Evolutionary conservation across 2,113 vertebrate genomes (phyloP), one percentile per base, ranked within the genome.

Genomic region (Aplodontia rufa): DNA sequence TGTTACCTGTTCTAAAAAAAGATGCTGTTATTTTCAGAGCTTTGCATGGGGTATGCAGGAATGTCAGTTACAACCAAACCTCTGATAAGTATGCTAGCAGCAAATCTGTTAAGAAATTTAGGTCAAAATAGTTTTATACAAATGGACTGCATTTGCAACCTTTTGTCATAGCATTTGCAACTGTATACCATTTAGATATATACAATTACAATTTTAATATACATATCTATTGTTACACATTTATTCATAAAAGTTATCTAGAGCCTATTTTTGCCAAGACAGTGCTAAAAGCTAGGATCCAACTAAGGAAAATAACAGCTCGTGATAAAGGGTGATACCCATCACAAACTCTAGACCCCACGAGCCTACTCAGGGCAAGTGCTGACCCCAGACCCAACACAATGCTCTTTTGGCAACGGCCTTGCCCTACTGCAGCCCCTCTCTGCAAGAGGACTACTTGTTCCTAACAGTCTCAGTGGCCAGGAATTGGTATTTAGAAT

Each of bases 21-120:
- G 66, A 62, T 28, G 86, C 26, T 60, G 42, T 40, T 95, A 93
- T 96, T 79, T 94, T 95, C 83, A 95, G 88, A 86, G 85, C 68
- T 80, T 71, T 69, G 84, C 92, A 94, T 83, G 26, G 47, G 55
- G 26, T 82, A 32, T n/a, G 35, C 37, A 91, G 78, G 49, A 76
- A 93, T 96, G 86, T 91, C 49, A 64, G 58, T 95, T 96, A 94
- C 49, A 87, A n/a, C 20, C 28, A 88, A 92, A 53, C n/a, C 45
- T 76, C 49, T 78, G 75, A 4, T 64, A 93, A 85, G 37, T 40
- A 80, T 64, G 62, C 42, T 28, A 49, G 82, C 68, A 94, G 35
- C 62, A 92, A 92, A 37, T 62, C 7, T 78, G 49, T 88, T 81
- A 49, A 78, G 49, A 84, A 86, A 75, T 93, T 64, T 47, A 95